Base-by-base conservation (phyloP, 1,140 invertebrate genomes). In the Agrypnia vestita region DNA sequence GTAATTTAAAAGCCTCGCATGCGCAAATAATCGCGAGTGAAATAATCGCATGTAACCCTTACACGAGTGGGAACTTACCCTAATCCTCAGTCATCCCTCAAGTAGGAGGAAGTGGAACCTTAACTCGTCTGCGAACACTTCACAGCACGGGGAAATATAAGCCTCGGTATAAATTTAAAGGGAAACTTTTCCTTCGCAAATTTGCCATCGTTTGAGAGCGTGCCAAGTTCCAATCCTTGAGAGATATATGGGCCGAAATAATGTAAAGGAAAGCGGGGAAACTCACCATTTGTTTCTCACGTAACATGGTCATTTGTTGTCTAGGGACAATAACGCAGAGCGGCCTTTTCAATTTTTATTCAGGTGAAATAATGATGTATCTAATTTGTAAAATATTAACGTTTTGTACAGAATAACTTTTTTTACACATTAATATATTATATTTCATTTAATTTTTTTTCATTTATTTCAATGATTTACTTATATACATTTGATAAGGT, bases 111-210 rank as follows among this genome's bases (percentile, higher is more conserved):
- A 44, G 77, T 73, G 72, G 72, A 71, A 79, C 69, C 77, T 35
- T 79, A 44, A 53, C 78, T 35, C 53, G 71, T 80, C 71, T 53
- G 59, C 47, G 78, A 80, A 81, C 80, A 76, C 47, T 64, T 56
- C 49, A 25, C 73, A 44, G n/a, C 55, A 53, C 62, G 46, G 35
- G 46, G 46, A 76, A 55, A 75, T 76, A 74, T 76, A 67, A 74
- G 61, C 71, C 74, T 76, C 64, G 51, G 80, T 64, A 77, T 77
- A 78, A 81, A 81, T 81, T 81, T 81, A 78, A 81, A 78, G 73
- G 64, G 75, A 77, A 81, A 81, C 62, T 81, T 81, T 76, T 49
- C 64, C 51, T 72, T 78, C 35, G 55, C 80, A 81, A 81, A 81
- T 81, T 81, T 72, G 53, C 79, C 73, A 64, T 55, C 79, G 73